These are phyloP conservation scores for Tokudaia tokunoshimensis DNA, from an alignment of 2,797 vertebrate species.

Conservation along the genomic window DNA sequence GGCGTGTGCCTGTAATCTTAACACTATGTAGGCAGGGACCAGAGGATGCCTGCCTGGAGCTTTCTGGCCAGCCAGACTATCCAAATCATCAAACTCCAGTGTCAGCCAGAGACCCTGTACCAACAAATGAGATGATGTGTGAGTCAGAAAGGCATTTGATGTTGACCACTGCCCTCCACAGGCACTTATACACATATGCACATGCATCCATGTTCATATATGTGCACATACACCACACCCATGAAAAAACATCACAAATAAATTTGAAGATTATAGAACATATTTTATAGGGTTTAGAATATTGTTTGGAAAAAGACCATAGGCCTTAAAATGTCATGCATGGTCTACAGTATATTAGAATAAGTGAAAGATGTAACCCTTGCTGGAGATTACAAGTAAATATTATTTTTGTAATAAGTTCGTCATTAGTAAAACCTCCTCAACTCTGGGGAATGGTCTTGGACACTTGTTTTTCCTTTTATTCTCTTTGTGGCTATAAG, in stretches of 20 bases:
- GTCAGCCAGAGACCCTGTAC: neutral
- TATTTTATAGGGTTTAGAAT: neutral
- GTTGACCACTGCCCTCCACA: neutral
- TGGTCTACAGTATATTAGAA: neutral
- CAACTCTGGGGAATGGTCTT: neutral
- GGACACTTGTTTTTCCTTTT: neutral
- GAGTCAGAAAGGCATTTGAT: neutral
- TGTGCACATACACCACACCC: neutral
- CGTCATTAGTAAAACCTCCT: slow-evolving; percentile 20
- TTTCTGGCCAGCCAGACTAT: neutral
- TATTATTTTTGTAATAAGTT: neutral
- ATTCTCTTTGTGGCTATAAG: slow-evolving; percentile 12
- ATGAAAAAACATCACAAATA: neutral
- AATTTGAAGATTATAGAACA: neutral
- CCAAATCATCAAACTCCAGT: neutral
- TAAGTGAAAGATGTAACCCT: neutral
- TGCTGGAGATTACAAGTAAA: neutral
- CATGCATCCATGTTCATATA: neutral
- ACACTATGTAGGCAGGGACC: neutral
- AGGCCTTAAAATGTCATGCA: neutral
- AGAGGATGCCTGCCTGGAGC: neutral
- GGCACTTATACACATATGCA: neutral
- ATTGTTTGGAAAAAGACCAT: slow-evolving; percentile 6
- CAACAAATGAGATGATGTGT: neutral
- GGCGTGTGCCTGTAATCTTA: neutral